phyloP scores from a whole-genome alignment of 2,888 invertebrate species.

The Saturnia japonica region DNA sequence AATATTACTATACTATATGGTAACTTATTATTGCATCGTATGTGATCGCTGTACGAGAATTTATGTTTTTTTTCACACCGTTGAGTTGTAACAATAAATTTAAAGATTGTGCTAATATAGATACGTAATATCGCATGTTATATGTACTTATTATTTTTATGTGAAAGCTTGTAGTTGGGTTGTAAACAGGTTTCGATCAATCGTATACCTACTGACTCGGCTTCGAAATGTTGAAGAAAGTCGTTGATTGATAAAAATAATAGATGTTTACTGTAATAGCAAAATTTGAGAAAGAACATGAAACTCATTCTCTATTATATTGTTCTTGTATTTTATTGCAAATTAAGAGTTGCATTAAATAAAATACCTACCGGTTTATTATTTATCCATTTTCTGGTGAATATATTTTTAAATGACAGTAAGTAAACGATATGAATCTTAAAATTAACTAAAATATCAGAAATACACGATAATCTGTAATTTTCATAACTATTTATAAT shows the following conservation, averaged over 20 bases:
- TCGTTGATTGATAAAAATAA: background rate
- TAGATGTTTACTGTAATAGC: background rate
- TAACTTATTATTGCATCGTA: slow-evolving; percentile 68
- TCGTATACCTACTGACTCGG: background rate
- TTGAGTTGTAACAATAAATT: slow-evolving; percentile 49
- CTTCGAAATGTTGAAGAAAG: background rate
- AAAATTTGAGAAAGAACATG: background rate
- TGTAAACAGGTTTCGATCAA: background rate
- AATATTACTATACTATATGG: slow-evolving; percentile 49
- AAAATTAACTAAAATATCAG: no score
- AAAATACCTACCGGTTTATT: no score
- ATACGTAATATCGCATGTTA: slow-evolving; percentile 39
- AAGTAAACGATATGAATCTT: no score
- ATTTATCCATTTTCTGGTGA: no score
- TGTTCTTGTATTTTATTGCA: background rate
- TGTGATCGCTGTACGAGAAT: slow-evolving; percentile 57
- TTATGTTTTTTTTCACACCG: slow-evolving; percentile 51
- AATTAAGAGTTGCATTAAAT: background rate
- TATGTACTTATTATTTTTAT: slow-evolving; percentile 38
- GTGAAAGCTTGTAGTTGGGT: background rate
- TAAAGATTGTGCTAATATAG: slow-evolving; percentile 44
- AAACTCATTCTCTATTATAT: background rate
- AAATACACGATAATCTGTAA: no score
- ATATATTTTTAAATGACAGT: no score
- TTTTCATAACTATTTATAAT: no score